Evolutionary conservation across 2,797 vertebrate genomes (phyloP).

Genomic region (Apogon hyalosoma): DNA sequence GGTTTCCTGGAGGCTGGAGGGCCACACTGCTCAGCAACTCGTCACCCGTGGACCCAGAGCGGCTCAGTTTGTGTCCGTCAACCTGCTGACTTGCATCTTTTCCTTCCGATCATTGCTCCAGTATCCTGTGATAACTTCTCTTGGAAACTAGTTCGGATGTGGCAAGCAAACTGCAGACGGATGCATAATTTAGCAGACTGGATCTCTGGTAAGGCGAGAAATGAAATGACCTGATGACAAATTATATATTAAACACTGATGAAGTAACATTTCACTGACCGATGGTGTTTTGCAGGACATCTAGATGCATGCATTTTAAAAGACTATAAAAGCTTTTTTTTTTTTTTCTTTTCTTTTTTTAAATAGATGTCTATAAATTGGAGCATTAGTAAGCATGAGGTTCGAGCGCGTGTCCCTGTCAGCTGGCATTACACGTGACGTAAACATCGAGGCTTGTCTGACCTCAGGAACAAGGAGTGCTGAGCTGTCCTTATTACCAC

Average conservation of each 20-base stretch:
- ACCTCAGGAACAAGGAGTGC: conserved; percentile 69
- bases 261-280: background rate
- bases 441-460: conserved; percentile 73
- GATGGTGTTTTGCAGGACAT: background rate
- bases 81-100: conserved; percentile 31
- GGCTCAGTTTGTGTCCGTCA: conserved; percentile 10
- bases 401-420: conserved; percentile 61
- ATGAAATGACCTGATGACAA: background rate
- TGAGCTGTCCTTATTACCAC: conserved; percentile 69
- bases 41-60: background rate
- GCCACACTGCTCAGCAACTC: conserved; percentile 1
- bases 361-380: conserved; percentile 9
- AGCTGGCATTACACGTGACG: conserved; percentile 81
- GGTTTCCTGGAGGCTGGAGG: conserved; percentile 5
- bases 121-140: conserved; percentile 44
- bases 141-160: conserved; percentile 72
- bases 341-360: too few relatives aligned
- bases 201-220: conserved; percentile 75
- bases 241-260: background rate
- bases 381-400: conserved; percentile 19
- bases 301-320: background rate
- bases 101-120: conserved; percentile 25
- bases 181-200: conserved; percentile 83
- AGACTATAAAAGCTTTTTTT: background rate
- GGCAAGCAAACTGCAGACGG: conserved; percentile 78